Evolutionary conservation across 92 coral and sea anemone species (phyloP), one percentile per base, ranked within the genome.

Genomic region (Pocillopora grandis): DNA sequence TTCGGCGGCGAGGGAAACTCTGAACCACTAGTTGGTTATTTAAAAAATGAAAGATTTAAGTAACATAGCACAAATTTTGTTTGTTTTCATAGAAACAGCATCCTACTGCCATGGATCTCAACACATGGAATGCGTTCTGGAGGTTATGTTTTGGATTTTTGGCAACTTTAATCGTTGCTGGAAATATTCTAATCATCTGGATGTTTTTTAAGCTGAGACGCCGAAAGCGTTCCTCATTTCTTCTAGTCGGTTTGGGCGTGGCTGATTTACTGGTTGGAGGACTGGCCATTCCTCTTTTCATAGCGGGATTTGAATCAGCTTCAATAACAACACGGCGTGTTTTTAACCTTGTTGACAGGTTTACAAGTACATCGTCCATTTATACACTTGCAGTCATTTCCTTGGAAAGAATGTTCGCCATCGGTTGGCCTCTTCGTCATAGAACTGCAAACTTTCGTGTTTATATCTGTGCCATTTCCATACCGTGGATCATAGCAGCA

Each of bases 211-310:
- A 72, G 62, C 76, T 75, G 21, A 91, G 65, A 78, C 42, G 85
- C 58, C 87, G 81, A 35, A 88, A 80, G 70, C 87, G 89, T 16
- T 77, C 85, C 2, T 89, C 84, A 55, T 88, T 71, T 61, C 57
- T 84, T 15, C 58, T 91, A 1, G 76, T 88, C 27, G 81, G 91
- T 70, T 85, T 91, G 79, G 88, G 91, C 62, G 62, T 89, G 19
- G 91, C 94, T 58, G 94, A 91, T 72, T 72, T 91, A 3, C n/a
- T 85, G 79, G 91, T 91, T 58, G 91, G 94, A 15, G 62, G 78
- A 36, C 17, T 88, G 0, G 62, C 91, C 0, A 56, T 89, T 16
- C 94, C 94, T 0, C 60, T 84, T 20, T 81, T 80, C 71, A 81
- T 87, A 52, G 57, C 69, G 9, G 0, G 2, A 1, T 68, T 70